These are phyloP conservation scores for Mesoligia furuncula DNA, from an alignment of 2,888 invertebrate species.

Conservation along the genomic window DNA sequence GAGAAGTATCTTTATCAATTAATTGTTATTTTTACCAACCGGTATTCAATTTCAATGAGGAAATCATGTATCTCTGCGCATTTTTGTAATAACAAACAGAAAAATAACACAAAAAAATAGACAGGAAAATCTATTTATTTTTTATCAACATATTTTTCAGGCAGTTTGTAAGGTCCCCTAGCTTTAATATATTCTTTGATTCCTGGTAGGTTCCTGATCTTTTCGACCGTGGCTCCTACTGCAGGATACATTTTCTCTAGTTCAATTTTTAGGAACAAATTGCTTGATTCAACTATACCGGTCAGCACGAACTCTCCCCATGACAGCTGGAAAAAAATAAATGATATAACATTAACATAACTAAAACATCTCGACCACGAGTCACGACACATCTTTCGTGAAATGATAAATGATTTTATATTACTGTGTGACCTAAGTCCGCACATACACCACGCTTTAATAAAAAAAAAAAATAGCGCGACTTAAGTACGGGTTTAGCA, in stretches of 20 bases:
- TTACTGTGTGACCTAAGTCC: too few relatives aligned
- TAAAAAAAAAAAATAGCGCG: too few relatives aligned
- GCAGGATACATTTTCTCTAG: constrained; percentile 37
- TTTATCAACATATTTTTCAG: constrained; percentile 33
- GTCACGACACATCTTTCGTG: too few relatives aligned
- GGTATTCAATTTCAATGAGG: too few relatives aligned
- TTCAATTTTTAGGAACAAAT: constrained; percentile 41
- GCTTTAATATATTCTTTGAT: constrained; percentile 38
- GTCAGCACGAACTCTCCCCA: constrained; percentile 38
- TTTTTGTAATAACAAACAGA: not conserved
- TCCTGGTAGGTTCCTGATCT: constrained; percentile 43
- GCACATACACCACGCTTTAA: too few relatives aligned
- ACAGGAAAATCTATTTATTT: constrained; percentile 18
- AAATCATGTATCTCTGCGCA: too few relatives aligned
- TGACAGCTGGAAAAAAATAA: constrained; percentile 24
- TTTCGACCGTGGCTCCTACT: constrained; percentile 21
- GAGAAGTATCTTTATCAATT: too few relatives aligned
- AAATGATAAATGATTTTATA: too few relatives aligned
- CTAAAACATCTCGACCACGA: too few relatives aligned
- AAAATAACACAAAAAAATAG: not conserved
- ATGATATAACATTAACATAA: not conserved
- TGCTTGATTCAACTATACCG: constrained; percentile 35
- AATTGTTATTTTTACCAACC: not conserved
- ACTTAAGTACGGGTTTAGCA: too few relatives aligned
- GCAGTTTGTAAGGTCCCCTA: constrained; percentile 35